Conservation (phyloP, 64 coral and sea anemone genomes). For the Hydrozoanthus tunicans region DNA sequence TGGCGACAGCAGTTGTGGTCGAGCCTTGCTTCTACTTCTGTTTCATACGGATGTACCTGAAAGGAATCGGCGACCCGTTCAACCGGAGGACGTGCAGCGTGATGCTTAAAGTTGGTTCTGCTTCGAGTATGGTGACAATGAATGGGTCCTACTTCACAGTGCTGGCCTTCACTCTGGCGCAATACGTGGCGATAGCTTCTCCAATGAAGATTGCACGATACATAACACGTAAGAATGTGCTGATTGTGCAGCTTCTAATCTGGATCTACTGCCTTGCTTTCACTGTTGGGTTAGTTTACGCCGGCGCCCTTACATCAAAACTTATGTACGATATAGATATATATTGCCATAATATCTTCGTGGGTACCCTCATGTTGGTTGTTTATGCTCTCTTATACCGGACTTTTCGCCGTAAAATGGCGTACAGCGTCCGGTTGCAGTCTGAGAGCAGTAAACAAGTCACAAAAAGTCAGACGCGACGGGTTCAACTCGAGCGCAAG, state of each 20-base stretch:
- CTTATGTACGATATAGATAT: neutral
- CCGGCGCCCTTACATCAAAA: neutral
- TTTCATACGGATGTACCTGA: conserved; percentile 19
- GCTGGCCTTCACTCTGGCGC: conserved; percentile 3
- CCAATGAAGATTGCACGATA: conserved; percentile 20
- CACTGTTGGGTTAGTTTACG: neutral
- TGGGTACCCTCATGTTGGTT: neutral
- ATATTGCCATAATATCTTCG: neutral
- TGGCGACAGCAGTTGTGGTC: conserved; percentile 4
- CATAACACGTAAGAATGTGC: conserved; percentile 19
- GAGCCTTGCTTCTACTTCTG: conserved; percentile 8
- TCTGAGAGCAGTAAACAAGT: conserved; percentile 4
- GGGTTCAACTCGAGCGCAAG: conserved; percentile 15
- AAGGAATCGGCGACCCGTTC: neutral
- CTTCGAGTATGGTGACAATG: neutral
- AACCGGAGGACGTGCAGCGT: neutral
- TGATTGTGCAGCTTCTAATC: neutral
- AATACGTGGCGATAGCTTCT: conserved; percentile 21
- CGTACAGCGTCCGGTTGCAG: conserved; percentile 2
- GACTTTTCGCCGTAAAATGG: conserved; percentile 39
- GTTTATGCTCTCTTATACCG: conserved; percentile 17
- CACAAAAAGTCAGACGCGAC: neutral
- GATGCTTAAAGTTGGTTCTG: neutral
- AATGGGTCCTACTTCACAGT: conserved; percentile 28
- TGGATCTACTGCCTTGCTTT: conserved; percentile 16